Percentiles rank a stretch among this genome's conserved stretches.
Conservation (phyloP, 2,888 invertebrate species). For the Nemapogon koenigi region DNA sequence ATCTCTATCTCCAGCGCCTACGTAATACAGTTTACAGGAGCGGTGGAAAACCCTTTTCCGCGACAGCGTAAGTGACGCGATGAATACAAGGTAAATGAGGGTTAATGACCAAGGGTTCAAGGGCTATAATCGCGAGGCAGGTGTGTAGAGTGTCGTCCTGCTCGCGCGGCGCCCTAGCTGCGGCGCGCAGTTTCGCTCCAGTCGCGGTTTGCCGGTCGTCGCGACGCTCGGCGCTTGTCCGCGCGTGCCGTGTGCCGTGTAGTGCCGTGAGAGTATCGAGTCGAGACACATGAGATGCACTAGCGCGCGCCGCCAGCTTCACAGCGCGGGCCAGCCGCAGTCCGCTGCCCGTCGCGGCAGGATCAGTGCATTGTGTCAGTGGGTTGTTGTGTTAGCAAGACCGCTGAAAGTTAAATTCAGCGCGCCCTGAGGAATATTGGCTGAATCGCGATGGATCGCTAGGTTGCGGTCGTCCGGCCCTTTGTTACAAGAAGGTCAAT, state of each 20-base stretch:
- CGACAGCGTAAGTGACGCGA: slow-evolving; percentile 43
- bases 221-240: slow-evolving; percentile 45
- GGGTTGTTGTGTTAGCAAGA: slow-evolving; percentile 37
- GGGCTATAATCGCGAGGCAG: slow-evolving; percentile 49
- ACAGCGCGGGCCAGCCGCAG: slow-evolving; percentile 12
- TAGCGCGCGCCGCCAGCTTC: slow-evolving; percentile 21
- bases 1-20: slow-evolving; percentile 53
- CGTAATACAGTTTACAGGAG: slow-evolving; percentile 36
- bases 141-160: slow-evolving; percentile 47
- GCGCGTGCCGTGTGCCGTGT: slow-evolving; percentile 21
- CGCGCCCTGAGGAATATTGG: too few species aligned
- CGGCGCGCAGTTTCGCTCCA: slow-evolving; percentile 57
- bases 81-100: slow-evolving; percentile 44
- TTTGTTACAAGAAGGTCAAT: slow-evolving; percentile 5
- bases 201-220: slow-evolving; percentile 64
- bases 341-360: neutral
- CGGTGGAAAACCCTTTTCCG: slow-evolving; percentile 57
- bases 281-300: slow-evolving; percentile 41
- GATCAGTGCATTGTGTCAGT: slow-evolving; percentile 38
- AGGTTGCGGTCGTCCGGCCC: slow-evolving; percentile 10
- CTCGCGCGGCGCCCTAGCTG: slow-evolving; percentile 56
- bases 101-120: slow-evolving; percentile 50
- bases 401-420: too few species aligned
- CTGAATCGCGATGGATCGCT: slow-evolving; percentile 21
- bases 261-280: slow-evolving; percentile 32